Percentiles rank a stretch among this genome's conserved stretches.
Conservation (phyloP, 2,888 invertebrate species). For the Metalampra italica region DNA sequence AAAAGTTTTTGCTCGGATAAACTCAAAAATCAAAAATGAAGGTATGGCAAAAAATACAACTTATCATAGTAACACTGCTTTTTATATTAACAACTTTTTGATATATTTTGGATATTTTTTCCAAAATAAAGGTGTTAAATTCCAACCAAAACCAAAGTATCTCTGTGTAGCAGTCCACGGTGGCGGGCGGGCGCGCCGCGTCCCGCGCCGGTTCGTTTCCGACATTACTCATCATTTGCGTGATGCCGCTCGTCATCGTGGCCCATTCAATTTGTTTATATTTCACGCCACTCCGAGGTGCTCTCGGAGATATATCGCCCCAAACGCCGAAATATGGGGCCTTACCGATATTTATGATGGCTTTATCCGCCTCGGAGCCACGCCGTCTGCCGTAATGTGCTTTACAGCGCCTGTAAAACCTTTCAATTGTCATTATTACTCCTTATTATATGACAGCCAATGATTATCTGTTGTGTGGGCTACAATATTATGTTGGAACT, state of each 20-base stretch:
- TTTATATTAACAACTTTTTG: no score
- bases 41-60: no score
- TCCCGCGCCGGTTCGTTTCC: constrained; percentile 8
- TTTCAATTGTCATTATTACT: constrained; percentile 36
- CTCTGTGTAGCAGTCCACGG: not conserved
- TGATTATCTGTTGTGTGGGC: constrained; percentile 20
- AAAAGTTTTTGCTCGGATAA: no score
- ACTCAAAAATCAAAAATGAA: no score
- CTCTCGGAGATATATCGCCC: constrained; percentile 59
- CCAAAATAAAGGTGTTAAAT: no score
- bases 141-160: no score
- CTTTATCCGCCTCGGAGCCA: constrained; percentile 47
- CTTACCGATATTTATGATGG: constrained; percentile 67
- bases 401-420: constrained; percentile 44
- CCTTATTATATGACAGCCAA: constrained; percentile 21
- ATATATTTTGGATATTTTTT: no score
- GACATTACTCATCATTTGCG: constrained; percentile 73
- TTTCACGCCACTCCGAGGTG: constrained; percentile 73
- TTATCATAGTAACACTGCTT: no score
- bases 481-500: constrained; percentile 3
- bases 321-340: constrained; percentile 71
- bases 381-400: constrained; percentile 51
- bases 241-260: constrained; percentile 57
- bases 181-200: not conserved
- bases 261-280: constrained; percentile 76